phyloP scores from a whole-genome alignment of 2,113 vertebrate species.

The Edolisoma coerulescens region DNA sequence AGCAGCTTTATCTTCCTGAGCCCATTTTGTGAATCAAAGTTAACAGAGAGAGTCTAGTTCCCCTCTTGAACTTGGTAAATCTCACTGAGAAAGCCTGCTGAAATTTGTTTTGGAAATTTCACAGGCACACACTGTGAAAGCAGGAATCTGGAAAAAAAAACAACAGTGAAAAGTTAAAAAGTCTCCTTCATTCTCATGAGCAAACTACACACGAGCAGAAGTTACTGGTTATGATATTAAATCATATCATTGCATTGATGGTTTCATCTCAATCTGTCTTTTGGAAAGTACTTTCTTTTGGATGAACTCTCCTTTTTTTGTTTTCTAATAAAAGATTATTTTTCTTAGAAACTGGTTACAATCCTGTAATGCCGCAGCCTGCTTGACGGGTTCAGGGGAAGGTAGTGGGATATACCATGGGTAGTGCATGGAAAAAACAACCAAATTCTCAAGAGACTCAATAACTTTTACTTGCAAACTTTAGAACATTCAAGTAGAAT shows the following conservation, averaged over 20 bases:
- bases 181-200: not conserved
- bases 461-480: not conserved
- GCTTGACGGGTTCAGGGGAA: fast-evolving
- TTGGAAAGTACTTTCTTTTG: not conserved
- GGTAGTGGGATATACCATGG: not conserved
- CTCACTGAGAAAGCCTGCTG: not conserved
- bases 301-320: not conserved
- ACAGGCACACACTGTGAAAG: not conserved
- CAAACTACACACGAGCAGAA: not conserved
- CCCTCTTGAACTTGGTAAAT: not conserved
- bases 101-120: not conserved
- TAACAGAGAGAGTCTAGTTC: not conserved
- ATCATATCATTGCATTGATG: not conserved
- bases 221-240: not conserved
- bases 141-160: not conserved
- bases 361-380: not conserved
- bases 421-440: not conserved
- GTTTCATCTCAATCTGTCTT: not conserved
- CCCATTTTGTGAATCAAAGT: not conserved
- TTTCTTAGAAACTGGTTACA: not conserved
- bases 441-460: not conserved
- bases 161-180: not conserved
- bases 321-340: not conserved
- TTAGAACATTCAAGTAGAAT: not conserved
- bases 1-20: not conserved